Evolutionary conservation across 2,113 vertebrate species (phyloP), one percentile per base, ranked within the genome.

Genomic region (Eurystomus gularis): DNA sequence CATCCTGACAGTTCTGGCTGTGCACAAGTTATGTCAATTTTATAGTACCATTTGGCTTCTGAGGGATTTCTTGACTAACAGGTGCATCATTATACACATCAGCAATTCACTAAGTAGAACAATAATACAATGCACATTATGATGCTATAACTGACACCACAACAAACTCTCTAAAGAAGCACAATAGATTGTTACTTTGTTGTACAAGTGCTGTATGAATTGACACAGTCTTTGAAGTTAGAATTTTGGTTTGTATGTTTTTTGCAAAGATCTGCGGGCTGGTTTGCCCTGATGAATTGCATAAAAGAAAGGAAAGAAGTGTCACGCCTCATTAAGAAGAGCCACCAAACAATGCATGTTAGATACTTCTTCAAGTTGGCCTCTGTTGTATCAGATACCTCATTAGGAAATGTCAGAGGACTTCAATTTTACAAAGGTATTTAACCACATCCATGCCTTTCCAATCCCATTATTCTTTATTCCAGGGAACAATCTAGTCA

Each of bases 11-110:
- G 79, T 51, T 78, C 78, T 91, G 62, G 31, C 39, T 96, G 90
- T 28, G 11, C n/a, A 28, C 9, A 21, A 95, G 25, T 42, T 82
- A 94, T 86, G 81, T 92, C 95, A 98, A 71, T 95, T 97, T 95
- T 80, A 85, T 94, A 58, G 91, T 88, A 82, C 76, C 1, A 1
- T 92, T 96, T 93, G 91, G 92, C 94, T 96, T 97, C 92, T 68
- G 61, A 95, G 93, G 80, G 86, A 94, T 97, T 97, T 97, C 97
- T 97, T 97, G 86, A 96, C 91, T 97, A 97, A 90, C 97, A 97
- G 97, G 94, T 96, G 95, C 95, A 93, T 93, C 90, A 84, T 97
- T 95, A 97, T 77, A 97, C 94, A 92, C 82, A 91, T 66, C 95
- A 97, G 83, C 96, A 96, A 96, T 83, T 92, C 87, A 81, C 96